phyloP scores from a whole-genome alignment of 2,888 invertebrate genomes.

The Plagodis pulveraria region DNA sequence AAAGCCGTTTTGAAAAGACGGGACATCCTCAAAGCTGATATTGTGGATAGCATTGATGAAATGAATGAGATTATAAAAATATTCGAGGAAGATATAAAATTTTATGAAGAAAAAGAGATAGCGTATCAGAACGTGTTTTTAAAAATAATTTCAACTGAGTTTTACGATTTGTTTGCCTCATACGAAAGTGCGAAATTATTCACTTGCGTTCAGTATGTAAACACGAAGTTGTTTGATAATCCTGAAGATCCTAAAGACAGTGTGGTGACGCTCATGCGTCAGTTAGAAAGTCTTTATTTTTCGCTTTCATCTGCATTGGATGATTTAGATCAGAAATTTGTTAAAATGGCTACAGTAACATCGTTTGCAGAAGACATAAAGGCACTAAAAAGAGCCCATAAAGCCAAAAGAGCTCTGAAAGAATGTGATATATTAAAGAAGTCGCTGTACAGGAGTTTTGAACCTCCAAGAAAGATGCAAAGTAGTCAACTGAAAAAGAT shows the following conservation, averaged over 20 bases:
- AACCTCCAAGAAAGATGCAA: slow-evolving; percentile 40
- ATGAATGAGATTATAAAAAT: slow-evolving; percentile 33
- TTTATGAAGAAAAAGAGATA: slow-evolving; percentile 41
- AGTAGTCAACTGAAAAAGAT: slow-evolving; percentile 15
- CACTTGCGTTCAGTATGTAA: slow-evolving; percentile 49
- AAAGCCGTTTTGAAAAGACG: slow-evolving; percentile 32
- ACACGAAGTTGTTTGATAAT: slow-evolving; percentile 38
- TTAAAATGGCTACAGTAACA: slow-evolving; percentile 43
- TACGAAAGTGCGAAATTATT: slow-evolving; percentile 46
- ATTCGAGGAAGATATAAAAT: slow-evolving; percentile 32
- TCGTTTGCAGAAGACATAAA: slow-evolving; percentile 44
- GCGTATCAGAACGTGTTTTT: slow-evolving; percentile 41
- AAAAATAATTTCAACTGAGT: slow-evolving; percentile 40
- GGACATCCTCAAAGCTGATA: slow-evolving; percentile 32
- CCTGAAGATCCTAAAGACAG: slow-evolving; percentile 49
- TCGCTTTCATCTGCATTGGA: slow-evolving; percentile 41
- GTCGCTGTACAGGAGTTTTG: slow-evolving; percentile 45
- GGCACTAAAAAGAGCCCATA: slow-evolving; percentile 43
- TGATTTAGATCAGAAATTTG: slow-evolving; percentile 39
- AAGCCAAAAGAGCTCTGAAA: slow-evolving; percentile 45
- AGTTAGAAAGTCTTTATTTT: slow-evolving; percentile 44
- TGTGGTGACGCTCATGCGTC: slow-evolving; percentile 36
- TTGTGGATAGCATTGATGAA: slow-evolving; percentile 34
- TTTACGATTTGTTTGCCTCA: slow-evolving; percentile 45
- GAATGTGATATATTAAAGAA: slow-evolving; percentile 46